Conservation (phyloP, 2,888 invertebrate species). For the Plagiodera versicolora region DNA sequence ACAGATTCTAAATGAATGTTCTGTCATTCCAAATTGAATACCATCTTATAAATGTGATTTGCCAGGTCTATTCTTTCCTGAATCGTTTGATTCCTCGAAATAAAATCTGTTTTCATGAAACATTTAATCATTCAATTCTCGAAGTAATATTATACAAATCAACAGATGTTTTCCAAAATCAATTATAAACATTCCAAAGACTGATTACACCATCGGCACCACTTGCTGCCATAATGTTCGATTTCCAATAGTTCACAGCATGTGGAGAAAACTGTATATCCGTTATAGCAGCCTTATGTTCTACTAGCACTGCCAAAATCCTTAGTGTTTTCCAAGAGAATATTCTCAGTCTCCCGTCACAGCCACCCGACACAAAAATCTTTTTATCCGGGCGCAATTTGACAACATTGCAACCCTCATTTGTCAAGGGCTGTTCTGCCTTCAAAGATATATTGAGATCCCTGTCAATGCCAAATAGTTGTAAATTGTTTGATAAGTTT, state of each 20-base stretch:
- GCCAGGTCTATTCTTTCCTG: too few relatives aligned
- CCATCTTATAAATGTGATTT: too few relatives aligned
- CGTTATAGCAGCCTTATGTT: conserved; percentile 71
- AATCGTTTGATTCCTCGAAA: too few relatives aligned
- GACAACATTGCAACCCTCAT: conserved; percentile 72
- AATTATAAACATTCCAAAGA: conserved; percentile 80
- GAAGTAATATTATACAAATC: background rate
- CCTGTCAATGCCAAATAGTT: conserved; percentile 55
- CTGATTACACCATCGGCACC: conserved; percentile 76
- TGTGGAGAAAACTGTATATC: conserved; percentile 71
- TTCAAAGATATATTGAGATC: conserved; percentile 55
- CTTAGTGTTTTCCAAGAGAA: conserved; percentile 78
- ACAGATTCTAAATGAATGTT: too few relatives aligned
- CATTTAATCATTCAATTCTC: too few relatives aligned
- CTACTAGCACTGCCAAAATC: conserved; percentile 71
- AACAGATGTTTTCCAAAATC: too few relatives aligned
- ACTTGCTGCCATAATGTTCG: conserved; percentile 77
- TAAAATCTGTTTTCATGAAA: too few relatives aligned
- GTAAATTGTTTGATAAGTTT: conserved; percentile 62
- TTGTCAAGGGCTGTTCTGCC: conserved; percentile 68
- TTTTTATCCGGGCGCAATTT: conserved; percentile 70
- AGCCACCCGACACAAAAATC: conserved; percentile 73
- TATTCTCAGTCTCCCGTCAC: conserved; percentile 70
- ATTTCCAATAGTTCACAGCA: conserved; percentile 68
- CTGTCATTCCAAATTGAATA: too few relatives aligned